Percentiles rank a stretch among this genome's conserved stretches.
These are phyloP conservation scores for Rhopalosiphum nymphaeae DNA, from an alignment of 2,888 invertebrate genomes.

Conservation along the genomic window DNA sequence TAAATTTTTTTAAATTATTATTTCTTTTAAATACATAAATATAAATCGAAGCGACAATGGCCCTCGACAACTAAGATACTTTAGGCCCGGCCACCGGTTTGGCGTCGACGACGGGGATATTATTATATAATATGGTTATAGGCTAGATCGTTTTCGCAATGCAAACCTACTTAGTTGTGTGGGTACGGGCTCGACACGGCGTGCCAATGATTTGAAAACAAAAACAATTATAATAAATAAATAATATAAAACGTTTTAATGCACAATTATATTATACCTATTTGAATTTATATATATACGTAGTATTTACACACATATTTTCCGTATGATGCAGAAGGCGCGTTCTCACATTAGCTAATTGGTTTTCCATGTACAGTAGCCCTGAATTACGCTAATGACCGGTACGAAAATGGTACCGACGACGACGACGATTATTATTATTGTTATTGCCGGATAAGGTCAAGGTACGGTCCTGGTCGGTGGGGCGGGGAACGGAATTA, in stretches of 20 bases:
- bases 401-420: slow-evolving; percentile 41
- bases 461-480: slow-evolving; percentile 27
- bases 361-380: slow-evolving; percentile 63
- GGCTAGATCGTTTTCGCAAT: background rate
- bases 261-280: background rate
- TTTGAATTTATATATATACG: background rate
- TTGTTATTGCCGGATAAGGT: slow-evolving; percentile 52
- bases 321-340: background rate
- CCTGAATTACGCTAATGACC: slow-evolving; percentile 58
- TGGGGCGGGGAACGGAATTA: background rate
- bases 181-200: background rate
- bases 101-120: background rate
- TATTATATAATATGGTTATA: background rate
- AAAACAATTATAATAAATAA: slow-evolving; percentile 22
- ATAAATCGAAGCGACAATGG: background rate
- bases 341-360: slow-evolving; percentile 59
- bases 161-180: background rate
- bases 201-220: background rate
- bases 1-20: background rate
- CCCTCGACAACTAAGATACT: background rate
- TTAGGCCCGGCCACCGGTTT: background rate
- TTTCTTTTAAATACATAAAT: background rate
- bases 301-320: background rate
- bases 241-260: slow-evolving; percentile 36
- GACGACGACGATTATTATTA: slow-evolving; percentile 32